Evolutionary conservation across 2,888 invertebrate genomes (phyloP), one percentile per base, ranked within the genome.

Genomic region (Neuroscelio doddi): DNA sequence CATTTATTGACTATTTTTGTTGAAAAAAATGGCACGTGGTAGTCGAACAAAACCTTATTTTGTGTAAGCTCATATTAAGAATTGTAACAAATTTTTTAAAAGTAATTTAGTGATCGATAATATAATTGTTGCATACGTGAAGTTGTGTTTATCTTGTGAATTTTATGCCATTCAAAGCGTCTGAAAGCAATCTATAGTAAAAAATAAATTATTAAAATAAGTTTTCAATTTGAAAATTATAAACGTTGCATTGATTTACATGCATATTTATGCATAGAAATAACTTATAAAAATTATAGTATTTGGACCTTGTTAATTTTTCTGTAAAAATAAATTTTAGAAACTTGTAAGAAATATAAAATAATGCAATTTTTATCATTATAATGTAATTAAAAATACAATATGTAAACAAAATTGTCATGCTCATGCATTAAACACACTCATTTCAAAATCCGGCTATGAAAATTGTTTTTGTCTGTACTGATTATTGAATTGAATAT

Each of bases 401-500:
- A 12, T 12, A 32, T 4, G 10, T 1, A 17, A 38, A 16, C 9
- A 39, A 39, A 39, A 39, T 12, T 32, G 3, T 14, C 44, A 44
- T 44, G 44, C 44, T 44, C 44, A 29, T 44, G 44, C 44, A 10
- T 3, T 24, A 41, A 17, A 1, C 10, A 15, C 17, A 30, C 29
- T 17, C 17, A 50, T 32, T 32, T 12, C 3, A 32, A 21, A 21
- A 3, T 21, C 5, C 5, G 5, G 21, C 21, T 5, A 21, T 21
- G 5, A 5, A 21, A 21, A 3, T 5, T 5, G 21, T 21, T 21
- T 21, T 5, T 21, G 21, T 3, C 3, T 21, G 21, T 21, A 21
- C 17, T 10, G 16, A n/a, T 5, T 10, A 38, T 17, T 24, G n/a
- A 39, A 12, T 32, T 3, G 1, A 12, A 4, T 24, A 24, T 24